phyloP scores from a whole-genome alignment of 92 coral and sea anemone species.

The Epizoanthus rinbou region DNA sequence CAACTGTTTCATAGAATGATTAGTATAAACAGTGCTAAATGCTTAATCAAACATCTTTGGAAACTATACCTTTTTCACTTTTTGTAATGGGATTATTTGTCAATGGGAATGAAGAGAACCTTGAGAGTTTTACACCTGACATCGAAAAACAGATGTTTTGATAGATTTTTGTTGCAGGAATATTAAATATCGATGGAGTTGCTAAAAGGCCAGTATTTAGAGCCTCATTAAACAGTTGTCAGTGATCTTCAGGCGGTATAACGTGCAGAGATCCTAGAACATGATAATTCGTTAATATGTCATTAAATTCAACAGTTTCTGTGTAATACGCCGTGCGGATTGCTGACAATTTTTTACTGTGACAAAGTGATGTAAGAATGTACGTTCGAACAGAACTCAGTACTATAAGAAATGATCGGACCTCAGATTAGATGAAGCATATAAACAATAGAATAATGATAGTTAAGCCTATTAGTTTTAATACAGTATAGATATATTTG shows the following conservation, averaged over 20 bases:
- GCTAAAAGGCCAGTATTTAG: constrained; percentile 1
- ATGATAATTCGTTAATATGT: background rate
- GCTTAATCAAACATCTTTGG: background rate
- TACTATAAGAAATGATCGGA: background rate
- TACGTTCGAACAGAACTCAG: background rate
- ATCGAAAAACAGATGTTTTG: background rate
- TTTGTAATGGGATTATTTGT: background rate
- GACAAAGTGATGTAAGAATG: background rate
- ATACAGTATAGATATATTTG: background rate
- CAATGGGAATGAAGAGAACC: background rate
- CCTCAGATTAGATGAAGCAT: background rate
- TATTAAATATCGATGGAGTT: background rate
- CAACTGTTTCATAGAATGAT: background rate
- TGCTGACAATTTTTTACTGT: background rate
- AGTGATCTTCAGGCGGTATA: background rate
- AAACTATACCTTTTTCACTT: background rate
- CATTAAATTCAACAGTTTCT: background rate
- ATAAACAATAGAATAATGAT: background rate
- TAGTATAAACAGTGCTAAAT: constrained; percentile 29
- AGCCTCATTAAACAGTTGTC: background rate
- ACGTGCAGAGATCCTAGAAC: no score
- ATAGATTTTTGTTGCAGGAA: background rate
- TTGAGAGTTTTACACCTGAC: background rate
- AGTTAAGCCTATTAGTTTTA: background rate
- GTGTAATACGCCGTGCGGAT: background rate